Evolutionary conservation across 2,113 vertebrate species (phyloP).

Genomic region (Peucedramus taeniatus): DNA sequence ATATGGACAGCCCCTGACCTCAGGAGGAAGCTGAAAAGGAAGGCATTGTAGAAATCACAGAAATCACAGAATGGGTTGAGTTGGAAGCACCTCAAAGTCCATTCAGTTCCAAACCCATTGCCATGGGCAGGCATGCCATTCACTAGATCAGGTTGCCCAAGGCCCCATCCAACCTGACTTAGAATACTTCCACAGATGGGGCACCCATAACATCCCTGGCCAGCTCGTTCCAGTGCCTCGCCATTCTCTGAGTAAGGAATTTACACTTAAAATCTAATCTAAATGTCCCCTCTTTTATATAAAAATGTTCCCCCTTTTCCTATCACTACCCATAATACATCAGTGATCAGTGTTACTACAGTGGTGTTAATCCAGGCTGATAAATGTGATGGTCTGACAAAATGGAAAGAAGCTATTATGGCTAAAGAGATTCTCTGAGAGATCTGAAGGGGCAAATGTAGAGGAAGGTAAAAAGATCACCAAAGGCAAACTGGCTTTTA

Average conservation of each 20-base stretch:
- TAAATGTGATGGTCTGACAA: not conserved
- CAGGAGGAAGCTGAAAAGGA: not conserved
- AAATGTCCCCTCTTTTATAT: not conserved
- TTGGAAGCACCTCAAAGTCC: not conserved
- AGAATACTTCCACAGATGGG: not conserved
- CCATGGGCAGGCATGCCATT: not conserved
- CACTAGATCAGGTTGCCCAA: not conserved
- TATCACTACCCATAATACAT: not conserved
- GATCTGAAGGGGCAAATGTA: not conserved
- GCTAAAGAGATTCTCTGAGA: not conserved
- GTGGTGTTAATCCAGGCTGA: not conserved
- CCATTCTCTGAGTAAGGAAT: not conserved
- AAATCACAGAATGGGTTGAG: not conserved
- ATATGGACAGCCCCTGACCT: not conserved
- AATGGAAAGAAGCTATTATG: not conserved
- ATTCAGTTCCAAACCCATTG: not conserved
- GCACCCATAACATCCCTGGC: not conserved
- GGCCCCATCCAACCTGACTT: not conserved
- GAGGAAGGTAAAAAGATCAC: not conserved
- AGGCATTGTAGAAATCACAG: not conserved
- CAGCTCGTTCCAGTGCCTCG: not conserved
- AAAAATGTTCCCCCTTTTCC: not conserved
- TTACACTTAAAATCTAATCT: not conserved
- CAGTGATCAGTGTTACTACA: not conserved
- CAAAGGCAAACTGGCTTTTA: not conserved